Evolutionary conservation across 92 coral and sea anemone genomes (phyloP), one percentile per base, ranked within the genome.

Genomic region (Paragorgia papillata): DNA sequence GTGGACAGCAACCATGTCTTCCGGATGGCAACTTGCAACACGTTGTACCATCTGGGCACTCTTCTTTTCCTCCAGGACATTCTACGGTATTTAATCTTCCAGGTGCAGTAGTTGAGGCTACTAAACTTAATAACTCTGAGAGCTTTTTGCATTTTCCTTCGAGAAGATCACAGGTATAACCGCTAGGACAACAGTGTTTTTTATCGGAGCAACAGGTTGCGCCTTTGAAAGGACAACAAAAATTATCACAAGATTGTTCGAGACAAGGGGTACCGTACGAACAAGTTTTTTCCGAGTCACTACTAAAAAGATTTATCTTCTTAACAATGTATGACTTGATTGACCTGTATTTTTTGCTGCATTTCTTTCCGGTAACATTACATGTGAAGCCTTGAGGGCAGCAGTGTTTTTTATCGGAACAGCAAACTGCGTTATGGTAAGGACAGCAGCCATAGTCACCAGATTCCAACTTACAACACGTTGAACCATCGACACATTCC

Each of bases 191-290:
- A 39, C 96, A 90, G 49, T 74, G 96, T 8, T 32, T 37, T 0
- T 73, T 79, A 62, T 87, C 88, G 3, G 82, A 79, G 54, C 96
- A 90, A 61, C 96, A 90, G 9, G 76, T 89, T n/a, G 96, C 96
- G 0, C 82, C 66, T 40, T 89, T 89, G n/a, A 81, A 61, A 7
- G 96, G 91, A 78, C 96, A 90, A 48, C 96, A 87, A 41, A 13
- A 44, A 10, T 22, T 17, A 31, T 4, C 2, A 46, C 53, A 7
- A 46, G n/a, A 7, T 46, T 46, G 7, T 46, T 9, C 7, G 2
- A 6, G 14, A n/a, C 53, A 7, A 46, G 14, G 53, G 14, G 53
- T 46, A 6, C 53, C 53, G 17, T 46, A 2, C 53, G n/a, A 15
- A 46, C 53, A 46, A 2, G 9, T n/a, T 15, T 7, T 7, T 7